Evolutionary conservation across 1,140 invertebrate genomes (phyloP), one percentile per base, ranked within the genome.

Genomic region (Diplogasteroides magnus): DNA sequence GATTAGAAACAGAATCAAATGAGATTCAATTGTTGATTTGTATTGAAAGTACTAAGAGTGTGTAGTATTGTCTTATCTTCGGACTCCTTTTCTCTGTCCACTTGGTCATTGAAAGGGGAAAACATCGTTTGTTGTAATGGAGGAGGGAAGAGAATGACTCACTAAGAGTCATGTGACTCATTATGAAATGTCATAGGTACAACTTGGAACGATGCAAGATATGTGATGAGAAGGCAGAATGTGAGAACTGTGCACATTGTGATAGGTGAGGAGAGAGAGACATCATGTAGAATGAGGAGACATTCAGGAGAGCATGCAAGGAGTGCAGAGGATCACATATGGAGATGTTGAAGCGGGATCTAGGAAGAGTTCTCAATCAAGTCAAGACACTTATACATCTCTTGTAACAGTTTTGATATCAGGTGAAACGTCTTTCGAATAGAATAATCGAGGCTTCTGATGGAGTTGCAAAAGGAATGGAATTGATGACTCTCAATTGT

Each of bases 211-310:
- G 79, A 32, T 83, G 82, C 68, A 81, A 76, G 28, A 77, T 83
- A 3, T 98, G 95, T 85, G 92, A 91, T 60, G 93, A 97, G 85
- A 97, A 97, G 83, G 89, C 91, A 31, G 93, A 94, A 82, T 90
- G 92, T 74, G 89, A 88, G 28, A 85, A 88, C 32, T 98, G 94
- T 85, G 88, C 89, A 23, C 94, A 98, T 85, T 98, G 95, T 84
- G 94, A 86, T 90, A 94, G 86, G 90, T 95, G 88, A 89, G 91
- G 81, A 60, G 27, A 28, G 11, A 11, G 23, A 68, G 23, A 48
- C 6, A 48, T 11, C 19, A 48, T 48, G 6, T 48, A 11, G 19
- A 48, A 48, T 48, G 6, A 48, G 19, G 19, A 48, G 6, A 48
- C 6, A 48, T 48, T 48, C 37, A 68, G 60, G 59, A 14, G 25